Evolutionary conservation across 2,113 vertebrate species (phyloP), one percentile per base, ranked within the genome.

Genomic region (Grammomys dolichurus): DNA sequence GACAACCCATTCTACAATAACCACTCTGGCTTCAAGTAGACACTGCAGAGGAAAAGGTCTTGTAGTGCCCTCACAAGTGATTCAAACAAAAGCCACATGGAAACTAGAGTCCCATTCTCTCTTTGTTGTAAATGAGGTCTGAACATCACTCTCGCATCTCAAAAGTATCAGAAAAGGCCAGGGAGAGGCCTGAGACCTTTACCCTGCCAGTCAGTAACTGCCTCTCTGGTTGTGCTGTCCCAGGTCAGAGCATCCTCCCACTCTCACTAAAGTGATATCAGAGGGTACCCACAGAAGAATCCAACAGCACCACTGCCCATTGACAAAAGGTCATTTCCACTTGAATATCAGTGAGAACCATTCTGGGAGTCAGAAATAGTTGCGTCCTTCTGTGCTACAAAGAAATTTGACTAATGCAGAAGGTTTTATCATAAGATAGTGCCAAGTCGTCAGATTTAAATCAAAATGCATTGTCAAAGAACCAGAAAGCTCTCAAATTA

Each of bases 1-100:
- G 16, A 87, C 54, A 84, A 91, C 20, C 17, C 78, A 87, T 91
- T 60, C 82, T 7, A 80, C n/a, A 95, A 91, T 54, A 93, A 94
- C 36, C 5, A 16, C 6, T 91, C 81, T 70, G 80, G 72, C 40
- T 87, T 58, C 51, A 84, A 22, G 65, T 58, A 94, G 87, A 90
- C 16, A 36, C 7, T 76, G 63, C 1, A 78, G 67, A n/a, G 54
- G 63, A 51, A 60, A 80, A 65, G 43, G 56, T 46, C 60, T 3
- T 82, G 2, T 75, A 11, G 36, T 9, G 87, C 46, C 20, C 84
- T 36, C 7, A 28, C 51, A 67, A 75, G 24, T 40, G 67, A 77
- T 13, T 70, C 78, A 94, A 93, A 94, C 24, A 76, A 73, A 96
- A n/a, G 19, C 58, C 48, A 89, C 40, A 16, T 26, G 22, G 26